Conservation (phyloP, 2,888 invertebrate genomes). For the Meghimatium bilineatum region DNA sequence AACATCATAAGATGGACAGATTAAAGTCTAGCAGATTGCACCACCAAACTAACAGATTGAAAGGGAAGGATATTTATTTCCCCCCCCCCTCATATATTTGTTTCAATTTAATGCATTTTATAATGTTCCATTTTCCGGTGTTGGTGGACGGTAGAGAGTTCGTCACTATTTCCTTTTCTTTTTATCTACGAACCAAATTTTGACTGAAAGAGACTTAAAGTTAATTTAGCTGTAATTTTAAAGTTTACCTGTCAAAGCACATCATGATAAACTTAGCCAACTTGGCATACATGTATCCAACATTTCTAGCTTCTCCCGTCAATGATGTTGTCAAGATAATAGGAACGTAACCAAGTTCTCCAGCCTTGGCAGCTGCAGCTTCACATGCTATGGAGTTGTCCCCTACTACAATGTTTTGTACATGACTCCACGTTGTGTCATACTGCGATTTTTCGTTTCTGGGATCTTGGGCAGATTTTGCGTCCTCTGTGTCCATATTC, state of each 20-base stretch:
- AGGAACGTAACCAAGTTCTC: slow-evolving; percentile 81
- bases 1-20: too few species aligned
- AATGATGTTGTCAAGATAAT: slow-evolving; percentile 84
- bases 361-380: slow-evolving; percentile 81
- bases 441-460: not conserved
- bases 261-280: slow-evolving; percentile 64
- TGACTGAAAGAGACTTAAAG: not conserved
- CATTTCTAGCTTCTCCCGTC: slow-evolving; percentile 83
- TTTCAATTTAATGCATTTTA: too few species aligned
- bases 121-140: too few species aligned
- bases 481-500: not conserved
- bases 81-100: too few species aligned
- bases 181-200: too few species aligned
- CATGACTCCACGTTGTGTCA: slow-evolving; percentile 62
- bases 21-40: too few species aligned
- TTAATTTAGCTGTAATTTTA: too few species aligned
- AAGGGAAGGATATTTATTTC: too few species aligned
- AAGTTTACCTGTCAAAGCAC: slow-evolving; percentile 47
- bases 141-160: too few species aligned
- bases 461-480: not conserved
- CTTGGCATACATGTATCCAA: slow-evolving; percentile 65
- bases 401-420: slow-evolving; percentile 84
- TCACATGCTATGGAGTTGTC: slow-evolving; percentile 84
- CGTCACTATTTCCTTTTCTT: too few species aligned
- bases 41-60: too few species aligned